Conservation (phyloP, 2,113 vertebrate species). For the Guaruba guarouba region DNA sequence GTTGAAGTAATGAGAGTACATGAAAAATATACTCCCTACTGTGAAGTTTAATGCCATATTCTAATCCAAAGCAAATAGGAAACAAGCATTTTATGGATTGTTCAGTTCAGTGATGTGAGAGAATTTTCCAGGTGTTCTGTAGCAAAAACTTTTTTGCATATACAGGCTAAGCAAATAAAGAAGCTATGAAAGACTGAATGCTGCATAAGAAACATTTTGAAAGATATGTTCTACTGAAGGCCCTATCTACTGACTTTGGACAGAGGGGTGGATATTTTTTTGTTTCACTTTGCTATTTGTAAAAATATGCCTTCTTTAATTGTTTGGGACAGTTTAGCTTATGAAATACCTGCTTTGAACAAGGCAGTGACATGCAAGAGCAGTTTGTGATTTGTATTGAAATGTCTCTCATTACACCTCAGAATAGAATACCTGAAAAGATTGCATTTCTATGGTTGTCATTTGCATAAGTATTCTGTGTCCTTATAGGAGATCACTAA, state of each 20-base stretch:
- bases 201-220: accelerated
- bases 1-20: not conserved
- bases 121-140: not conserved
- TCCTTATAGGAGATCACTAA: not conserved
- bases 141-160: not conserved
- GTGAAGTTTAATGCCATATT: not conserved
- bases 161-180: not conserved
- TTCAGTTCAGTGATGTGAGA: not conserved
- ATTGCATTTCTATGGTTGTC: not conserved
- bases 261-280: not conserved
- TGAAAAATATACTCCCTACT: not conserved
- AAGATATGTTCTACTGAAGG: not conserved
- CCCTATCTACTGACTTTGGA: not conserved
- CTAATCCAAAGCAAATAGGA: not conserved
- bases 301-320: not conserved
- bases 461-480: not conserved
- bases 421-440: not conserved
- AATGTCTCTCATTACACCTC: not conserved
- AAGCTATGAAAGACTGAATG: not conserved
- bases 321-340: not conserved
- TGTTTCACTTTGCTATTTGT: not conserved
- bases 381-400: not conserved
- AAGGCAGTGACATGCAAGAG: not conserved
- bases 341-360: not conserved
- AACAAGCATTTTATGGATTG: not conserved